Conservation (phyloP, 2,113 vertebrate species). For the Perca flavescens region DNA sequence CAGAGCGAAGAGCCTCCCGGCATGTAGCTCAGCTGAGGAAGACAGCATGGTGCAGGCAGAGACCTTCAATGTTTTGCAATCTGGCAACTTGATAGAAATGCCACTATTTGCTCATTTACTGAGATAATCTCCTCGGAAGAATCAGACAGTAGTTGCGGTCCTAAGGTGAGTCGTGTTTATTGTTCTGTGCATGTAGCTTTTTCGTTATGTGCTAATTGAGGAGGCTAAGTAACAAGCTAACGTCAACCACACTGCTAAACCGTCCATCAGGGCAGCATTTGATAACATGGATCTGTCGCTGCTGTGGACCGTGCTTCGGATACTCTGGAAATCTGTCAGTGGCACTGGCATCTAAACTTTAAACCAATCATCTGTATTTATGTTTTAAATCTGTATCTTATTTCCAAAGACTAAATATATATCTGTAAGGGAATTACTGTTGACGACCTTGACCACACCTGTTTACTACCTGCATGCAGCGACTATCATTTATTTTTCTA, state of each 20-base stretch:
- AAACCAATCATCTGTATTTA: too few relatives aligned
- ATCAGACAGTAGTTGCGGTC: accelerated
- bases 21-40: background rate
- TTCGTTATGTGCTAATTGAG: background rate
- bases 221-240: background rate
- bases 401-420: accelerated
- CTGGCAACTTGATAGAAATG: background rate
- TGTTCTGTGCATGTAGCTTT: accelerated
- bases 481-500: background rate
- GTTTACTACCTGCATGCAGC: background rate
- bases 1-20: accelerated
- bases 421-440: background rate
- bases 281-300: background rate
- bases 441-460: conserved; percentile 23
- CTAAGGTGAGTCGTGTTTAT: background rate
- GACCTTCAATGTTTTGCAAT: background rate
- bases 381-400: background rate
- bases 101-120: accelerated
- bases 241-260: background rate
- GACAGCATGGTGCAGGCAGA: background rate
- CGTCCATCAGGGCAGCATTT: background rate
- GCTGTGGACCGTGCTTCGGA: background rate
- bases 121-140: background rate
- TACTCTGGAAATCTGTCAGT: background rate
- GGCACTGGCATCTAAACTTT: background rate